Evolutionary conservation across 1,140 invertebrate species (phyloP).

Genomic region (Sweltsa coloradensis): DNA sequence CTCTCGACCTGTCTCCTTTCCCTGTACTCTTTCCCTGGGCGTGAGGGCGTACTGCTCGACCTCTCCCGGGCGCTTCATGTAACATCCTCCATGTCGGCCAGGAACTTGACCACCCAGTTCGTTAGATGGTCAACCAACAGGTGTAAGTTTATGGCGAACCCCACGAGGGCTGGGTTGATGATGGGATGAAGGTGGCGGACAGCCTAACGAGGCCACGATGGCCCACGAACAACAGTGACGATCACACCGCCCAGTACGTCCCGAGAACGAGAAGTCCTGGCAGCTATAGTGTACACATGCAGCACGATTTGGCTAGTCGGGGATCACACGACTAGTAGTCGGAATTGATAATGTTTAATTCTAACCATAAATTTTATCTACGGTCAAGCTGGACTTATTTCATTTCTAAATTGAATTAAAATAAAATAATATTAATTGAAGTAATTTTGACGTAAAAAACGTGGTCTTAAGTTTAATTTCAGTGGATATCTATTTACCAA

Average conservation of each 20-base stretch:
- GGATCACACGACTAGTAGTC: too few species aligned
- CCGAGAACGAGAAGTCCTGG: constrained; percentile 37
- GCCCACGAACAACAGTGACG: constrained; percentile 51
- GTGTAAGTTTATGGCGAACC: constrained; percentile 66
- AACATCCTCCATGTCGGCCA: constrained; percentile 68
- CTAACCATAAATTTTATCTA: too few species aligned
- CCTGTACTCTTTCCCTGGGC: constrained; percentile 41
- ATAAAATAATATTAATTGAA: too few species aligned
- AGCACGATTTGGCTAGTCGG: not conserved
- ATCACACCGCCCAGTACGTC: constrained; percentile 68
- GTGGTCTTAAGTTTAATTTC: too few species aligned
- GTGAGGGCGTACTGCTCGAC: constrained; percentile 45
- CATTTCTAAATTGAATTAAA: too few species aligned
- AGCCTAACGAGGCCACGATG: constrained; percentile 46
- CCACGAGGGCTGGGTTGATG: constrained; percentile 49
- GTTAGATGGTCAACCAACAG: constrained; percentile 66
- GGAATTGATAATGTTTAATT: too few species aligned
- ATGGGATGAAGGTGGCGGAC: constrained; percentile 36
- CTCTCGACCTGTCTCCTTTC: constrained; percentile 35
- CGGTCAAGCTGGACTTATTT: too few species aligned
- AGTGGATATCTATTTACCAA: too few species aligned
- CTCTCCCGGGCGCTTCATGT: constrained; percentile 63
- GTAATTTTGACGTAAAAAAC: too few species aligned
- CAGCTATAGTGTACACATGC: constrained; percentile 27
- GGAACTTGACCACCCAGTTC: constrained; percentile 69